Evolutionary conservation across 35 echinoderm and acorn worm species (phyloP), one percentile per base, ranked within the genome.

Genomic region (Holothuria glaberrima): DNA sequence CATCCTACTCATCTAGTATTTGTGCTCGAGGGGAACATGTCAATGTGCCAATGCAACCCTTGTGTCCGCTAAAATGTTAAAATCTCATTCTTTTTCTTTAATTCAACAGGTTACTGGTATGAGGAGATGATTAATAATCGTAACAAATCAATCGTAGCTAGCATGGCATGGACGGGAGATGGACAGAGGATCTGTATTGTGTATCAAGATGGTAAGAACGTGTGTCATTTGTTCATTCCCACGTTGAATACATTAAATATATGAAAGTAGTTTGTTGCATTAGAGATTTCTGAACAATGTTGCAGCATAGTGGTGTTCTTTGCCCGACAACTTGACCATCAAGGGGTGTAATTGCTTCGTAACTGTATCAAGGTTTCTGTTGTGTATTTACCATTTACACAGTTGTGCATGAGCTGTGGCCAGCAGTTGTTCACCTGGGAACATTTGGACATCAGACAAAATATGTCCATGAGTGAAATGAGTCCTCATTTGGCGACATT

Each of bases 61-160:
- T 29, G 28, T 69, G 16, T 69, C 66, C 12, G 24, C 24, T n/a
- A n/a, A 69, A 69, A 69, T 25, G 12, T 25, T 0, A 6, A 29
- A 24, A 32, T 16, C 34, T 41, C 20, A 20, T 38, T 31, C 6
- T 75, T 30, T 67, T 67, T 22, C 26, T 58, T 25, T 83, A 58
- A 71, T 22, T 52, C 31, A 74, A 33, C 70, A 99, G 97, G 97
- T 61, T 93, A 88, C 48, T 99, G 97, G 97, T 99, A 93, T 90
- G 97, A 99, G 46, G 97, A 99, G 70, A 99, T 99, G 97, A 95
- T 99, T 21, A 99, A 99, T 45, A 99, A 99, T 30, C 77, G 97
- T 26, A 99, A 99, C 88, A 99, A 99, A 73, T 99, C 97, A 36
- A 79, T 95, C 1, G 97, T 99, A 0, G 68, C 88, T 25, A 95